Evolutionary conservation across 1,140 invertebrate genomes (phyloP), one percentile per base, ranked within the genome.

Genomic region (Orius laevigatus): DNA sequence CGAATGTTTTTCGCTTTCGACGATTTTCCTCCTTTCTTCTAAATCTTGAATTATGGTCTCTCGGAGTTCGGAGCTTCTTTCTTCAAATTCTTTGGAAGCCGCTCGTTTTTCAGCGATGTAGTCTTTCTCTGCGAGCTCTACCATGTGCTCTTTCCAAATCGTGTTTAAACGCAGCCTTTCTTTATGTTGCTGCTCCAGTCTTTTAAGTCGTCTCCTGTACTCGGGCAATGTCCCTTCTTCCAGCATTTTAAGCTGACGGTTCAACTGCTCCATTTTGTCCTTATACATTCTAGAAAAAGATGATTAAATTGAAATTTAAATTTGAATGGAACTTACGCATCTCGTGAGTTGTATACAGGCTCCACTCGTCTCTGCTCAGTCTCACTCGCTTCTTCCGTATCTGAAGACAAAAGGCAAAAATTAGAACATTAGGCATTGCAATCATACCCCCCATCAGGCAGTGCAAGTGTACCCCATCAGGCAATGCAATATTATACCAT

Each of bases 51-150:
- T 70, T 11, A 98, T 62, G 66, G 80, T 90, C 62, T 95, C 91
- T 59, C 82, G 79, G 9, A 97, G 66, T 61, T 95, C 91, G 55
- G 85, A 73, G 62, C 92, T 92, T 61, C 95, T 94, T 56, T 96
- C 90, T 63, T 96, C 89, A 72, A 90, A 92, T 58, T 96, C 91
- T 64, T 87, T 84, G 0, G 73, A 78, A 2, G 89, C 83, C 19
- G 81, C 77, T 64, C 84, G 84, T 62, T 88, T 88, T 61, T 96
- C 93, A 31, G 76, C 73, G 52, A 82, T 69, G 60, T 85, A 95
- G 57, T 95, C 91, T 51, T 76, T 71, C 59, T 95, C 88, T 3
- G 91, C 81, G 57, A 81, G 78, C 55, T 92, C 84, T 5, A 79
- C 73, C 66, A 88, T 74, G 58, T 88, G 84, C 40, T 89, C 82